Percentiles rank a stretch among this genome's conserved stretches.
These are phyloP conservation scores for Asarcornis scutulata DNA, from an alignment of 2,113 vertebrate genomes.

Conservation along the genomic window DNA sequence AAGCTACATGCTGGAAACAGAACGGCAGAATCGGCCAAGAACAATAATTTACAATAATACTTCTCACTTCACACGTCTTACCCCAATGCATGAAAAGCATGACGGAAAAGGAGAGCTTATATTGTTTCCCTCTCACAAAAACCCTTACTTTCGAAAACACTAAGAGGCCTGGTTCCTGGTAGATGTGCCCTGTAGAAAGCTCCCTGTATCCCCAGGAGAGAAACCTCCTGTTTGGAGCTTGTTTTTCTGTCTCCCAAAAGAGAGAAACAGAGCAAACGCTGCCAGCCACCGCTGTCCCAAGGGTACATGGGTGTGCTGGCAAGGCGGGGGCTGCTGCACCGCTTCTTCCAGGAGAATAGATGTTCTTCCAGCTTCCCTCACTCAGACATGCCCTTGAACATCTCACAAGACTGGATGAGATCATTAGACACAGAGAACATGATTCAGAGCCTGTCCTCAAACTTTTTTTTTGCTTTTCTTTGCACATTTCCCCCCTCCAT, in stretches of 20 bases:
- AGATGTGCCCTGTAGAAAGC: neutral
- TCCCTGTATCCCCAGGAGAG: neutral
- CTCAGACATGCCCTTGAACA: neutral
- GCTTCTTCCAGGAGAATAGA: neutral
- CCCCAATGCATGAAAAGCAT: neutral
- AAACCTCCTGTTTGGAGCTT: neutral
- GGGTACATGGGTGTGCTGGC: neutral
- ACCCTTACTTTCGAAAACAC: neutral
- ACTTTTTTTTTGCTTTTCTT: neutral
- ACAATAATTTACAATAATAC: neutral
- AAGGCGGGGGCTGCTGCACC: neutral
- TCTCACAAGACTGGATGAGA: neutral
- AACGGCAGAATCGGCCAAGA: conserved; percentile 3
- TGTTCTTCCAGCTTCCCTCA: neutral
- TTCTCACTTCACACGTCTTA: neutral
- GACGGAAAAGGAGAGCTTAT: neutral
- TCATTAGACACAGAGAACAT: neutral
- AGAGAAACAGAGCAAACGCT: neutral
- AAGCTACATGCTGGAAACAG: neutral
- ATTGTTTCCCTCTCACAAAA: neutral
- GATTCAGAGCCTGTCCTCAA: neutral
- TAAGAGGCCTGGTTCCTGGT: neutral
- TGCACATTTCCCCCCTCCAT: neutral
- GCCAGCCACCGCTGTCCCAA: neutral
- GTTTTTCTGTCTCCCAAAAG: neutral